phyloP scores from a whole-genome alignment of 2,797 vertebrate species.

The Epinephelus malabaricus region DNA sequence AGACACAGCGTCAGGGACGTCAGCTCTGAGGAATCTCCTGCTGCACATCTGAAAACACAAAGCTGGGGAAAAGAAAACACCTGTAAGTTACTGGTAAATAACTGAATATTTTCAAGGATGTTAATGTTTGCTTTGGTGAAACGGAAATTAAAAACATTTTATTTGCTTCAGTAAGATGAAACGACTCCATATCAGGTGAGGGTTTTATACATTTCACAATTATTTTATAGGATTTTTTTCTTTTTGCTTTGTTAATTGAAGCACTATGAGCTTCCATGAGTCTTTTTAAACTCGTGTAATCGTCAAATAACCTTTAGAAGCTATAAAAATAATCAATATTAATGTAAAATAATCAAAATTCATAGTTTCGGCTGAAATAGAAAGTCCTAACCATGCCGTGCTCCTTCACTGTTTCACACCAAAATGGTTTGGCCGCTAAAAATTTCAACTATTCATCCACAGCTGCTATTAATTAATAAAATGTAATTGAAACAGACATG shows the following conservation, averaged over 20 bases:
- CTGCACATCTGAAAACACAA: conserved; percentile 41
- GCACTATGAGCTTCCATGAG: not conserved
- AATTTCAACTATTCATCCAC: not conserved
- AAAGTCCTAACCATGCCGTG: not conserved
- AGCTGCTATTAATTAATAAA: conserved; percentile 6
- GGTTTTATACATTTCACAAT: not conserved
- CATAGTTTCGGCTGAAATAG: not conserved
- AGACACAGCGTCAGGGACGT: conserved; percentile 2
- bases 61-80: not conserved
- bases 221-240: not conserved
- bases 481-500: not conserved
- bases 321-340: not conserved
- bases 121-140: not conserved
- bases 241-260: not conserved
- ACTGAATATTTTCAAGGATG: not conserved
- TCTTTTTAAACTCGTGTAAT: too few species aligned
- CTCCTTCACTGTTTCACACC: not conserved
- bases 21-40: conserved; percentile 42
- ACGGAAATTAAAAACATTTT: not conserved
- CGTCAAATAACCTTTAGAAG: not conserved
- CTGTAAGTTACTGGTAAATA: not conserved
- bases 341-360: not conserved
- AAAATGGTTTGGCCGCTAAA: not conserved
- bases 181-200: not conserved
- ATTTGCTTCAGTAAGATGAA: not conserved